Evolutionary conservation across 2,888 invertebrate genomes (phyloP).

Genomic region (Ariolimax columbianus): DNA sequence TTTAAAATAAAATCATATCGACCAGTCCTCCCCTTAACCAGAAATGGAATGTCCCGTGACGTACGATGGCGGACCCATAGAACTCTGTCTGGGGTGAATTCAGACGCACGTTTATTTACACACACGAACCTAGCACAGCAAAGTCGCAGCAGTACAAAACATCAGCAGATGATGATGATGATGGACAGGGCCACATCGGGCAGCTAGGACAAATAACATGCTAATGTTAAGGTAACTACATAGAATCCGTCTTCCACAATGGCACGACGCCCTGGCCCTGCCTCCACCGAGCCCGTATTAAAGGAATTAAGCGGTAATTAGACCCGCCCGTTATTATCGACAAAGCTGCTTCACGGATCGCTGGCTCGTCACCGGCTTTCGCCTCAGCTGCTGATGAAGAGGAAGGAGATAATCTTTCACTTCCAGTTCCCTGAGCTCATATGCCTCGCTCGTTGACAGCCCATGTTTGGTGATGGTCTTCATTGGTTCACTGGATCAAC

Average conservation of each 20-base stretch:
- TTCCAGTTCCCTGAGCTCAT: not conserved
- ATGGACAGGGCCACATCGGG: not conserved
- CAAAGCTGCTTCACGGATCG: constrained; percentile 22
- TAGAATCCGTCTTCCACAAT: not conserved
- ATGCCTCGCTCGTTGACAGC: not conserved
- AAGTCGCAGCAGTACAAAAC: not conserved
- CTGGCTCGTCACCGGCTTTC: not conserved
- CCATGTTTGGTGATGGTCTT: not conserved
- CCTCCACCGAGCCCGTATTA: constrained; percentile 2
- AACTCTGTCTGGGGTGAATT: no score
- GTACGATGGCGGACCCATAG: no score
- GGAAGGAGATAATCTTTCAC: constrained; percentile 25
- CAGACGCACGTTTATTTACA: no score
- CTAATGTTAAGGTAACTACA: not conserved
- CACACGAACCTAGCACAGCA: not conserved
- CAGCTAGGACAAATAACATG: not conserved
- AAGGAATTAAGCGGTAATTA: constrained; percentile 33
- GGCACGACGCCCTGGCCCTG: not conserved
- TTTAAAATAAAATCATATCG: no score
- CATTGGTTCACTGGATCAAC: no score
- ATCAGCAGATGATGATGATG: constrained; percentile 5
- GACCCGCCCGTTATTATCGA: constrained; percentile 2
- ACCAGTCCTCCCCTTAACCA: no score
- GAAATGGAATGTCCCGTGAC: no score
- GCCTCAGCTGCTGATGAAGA: constrained; percentile 23